A percentile compares a stretch with the other conserved stretches of the same genome.
Conservation (phyloP, 2,113 vertebrate species). For the Paralichthys olivaceus region DNA sequence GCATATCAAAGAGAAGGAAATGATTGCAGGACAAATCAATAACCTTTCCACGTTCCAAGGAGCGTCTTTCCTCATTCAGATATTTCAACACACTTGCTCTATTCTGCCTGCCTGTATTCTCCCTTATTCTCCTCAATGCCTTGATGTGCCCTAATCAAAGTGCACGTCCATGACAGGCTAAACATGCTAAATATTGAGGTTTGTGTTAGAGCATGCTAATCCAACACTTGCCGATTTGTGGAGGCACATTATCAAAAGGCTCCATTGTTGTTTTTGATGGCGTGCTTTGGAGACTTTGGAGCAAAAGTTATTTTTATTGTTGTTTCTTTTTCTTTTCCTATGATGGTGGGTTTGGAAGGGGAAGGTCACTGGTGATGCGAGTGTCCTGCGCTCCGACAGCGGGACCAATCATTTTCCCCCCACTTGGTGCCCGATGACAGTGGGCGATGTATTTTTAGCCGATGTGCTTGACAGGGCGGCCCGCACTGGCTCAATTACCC, state of each 20-base stretch:
- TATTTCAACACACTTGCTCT: conserved; percentile 58
- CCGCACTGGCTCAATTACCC: conserved; percentile 90
- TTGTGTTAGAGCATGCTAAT: conserved; percentile 60
- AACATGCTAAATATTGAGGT: conserved; percentile 62
- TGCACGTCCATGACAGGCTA: conserved; percentile 67
- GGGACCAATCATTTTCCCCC: conserved; percentile 89
- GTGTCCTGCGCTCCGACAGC: conserved; percentile 84
- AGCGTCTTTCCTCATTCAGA: conserved; percentile 73
- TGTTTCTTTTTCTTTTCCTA: conserved; percentile 8
- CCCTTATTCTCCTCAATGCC: conserved; percentile 51
- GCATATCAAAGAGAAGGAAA: conserved; percentile 99
- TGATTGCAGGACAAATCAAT: conserved; percentile 99
- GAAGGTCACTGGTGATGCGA: conserved; percentile 90
- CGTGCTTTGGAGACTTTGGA: conserved; percentile 13
- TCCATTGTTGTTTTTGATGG: conserved; percentile 48
- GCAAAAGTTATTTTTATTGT: conserved; percentile 31
- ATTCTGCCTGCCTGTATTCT: conserved; percentile 56
- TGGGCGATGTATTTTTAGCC: conserved; percentile 89
- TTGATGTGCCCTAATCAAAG: conserved; percentile 73
- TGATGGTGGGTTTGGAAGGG: conserved; percentile 73
- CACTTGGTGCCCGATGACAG: conserved; percentile 90
- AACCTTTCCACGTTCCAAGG: conserved; percentile 91
- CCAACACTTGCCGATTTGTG: conserved; percentile 18
- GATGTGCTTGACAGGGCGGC: conserved; percentile 85
- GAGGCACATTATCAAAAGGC: conserved; percentile 42